Evolutionary conservation across 2,113 vertebrate genomes (phyloP).

Genomic region (Gymnorhina tibicen): DNA sequence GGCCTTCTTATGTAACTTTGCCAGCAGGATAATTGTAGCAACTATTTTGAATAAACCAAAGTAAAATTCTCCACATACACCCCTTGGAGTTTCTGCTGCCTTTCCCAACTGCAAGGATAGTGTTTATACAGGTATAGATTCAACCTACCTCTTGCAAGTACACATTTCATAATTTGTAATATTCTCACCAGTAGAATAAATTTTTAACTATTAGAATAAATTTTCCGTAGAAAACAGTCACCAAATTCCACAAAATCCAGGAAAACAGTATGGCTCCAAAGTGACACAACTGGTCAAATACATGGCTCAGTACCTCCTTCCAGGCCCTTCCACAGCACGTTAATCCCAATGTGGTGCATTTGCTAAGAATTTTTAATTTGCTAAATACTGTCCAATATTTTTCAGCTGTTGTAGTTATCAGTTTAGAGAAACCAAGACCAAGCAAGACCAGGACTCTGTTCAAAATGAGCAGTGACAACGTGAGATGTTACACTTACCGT

Average conservation of each 20-base stretch:
- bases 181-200: background rate
- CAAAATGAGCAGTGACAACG: background rate
- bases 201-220: background rate
- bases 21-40: background rate
- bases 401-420: background rate
- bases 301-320: background rate
- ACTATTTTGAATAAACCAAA: background rate
- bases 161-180: background rate
- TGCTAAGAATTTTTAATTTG: background rate
- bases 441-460: background rate
- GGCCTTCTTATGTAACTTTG: background rate
- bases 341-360: background rate
- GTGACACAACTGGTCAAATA: background rate
- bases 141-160: background rate
- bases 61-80: background rate
- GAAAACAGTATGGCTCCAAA: background rate
- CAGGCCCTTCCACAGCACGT: background rate
- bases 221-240: background rate
- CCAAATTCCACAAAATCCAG: background rate
- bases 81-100: background rate
- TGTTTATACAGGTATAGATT: background rate
- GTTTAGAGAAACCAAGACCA: background rate
- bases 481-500: background rate
- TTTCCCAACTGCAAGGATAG: background rate
- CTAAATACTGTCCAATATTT: background rate